Evolutionary conservation across 2,888 invertebrate genomes (phyloP), one percentile per base, ranked within the genome.

Genomic region (Penaeus monodon): DNA sequence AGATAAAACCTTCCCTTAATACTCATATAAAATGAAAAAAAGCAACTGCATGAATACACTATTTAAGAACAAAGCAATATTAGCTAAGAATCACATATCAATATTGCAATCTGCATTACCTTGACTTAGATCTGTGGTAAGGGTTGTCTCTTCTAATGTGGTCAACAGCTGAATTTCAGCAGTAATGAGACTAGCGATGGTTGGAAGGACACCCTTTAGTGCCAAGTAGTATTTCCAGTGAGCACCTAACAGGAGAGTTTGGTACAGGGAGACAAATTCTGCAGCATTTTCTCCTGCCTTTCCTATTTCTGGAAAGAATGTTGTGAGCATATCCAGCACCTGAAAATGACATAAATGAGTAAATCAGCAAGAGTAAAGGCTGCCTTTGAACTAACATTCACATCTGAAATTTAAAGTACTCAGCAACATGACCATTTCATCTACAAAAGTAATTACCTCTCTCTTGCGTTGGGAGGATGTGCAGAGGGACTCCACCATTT

Each of bases 181-280:
- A 0, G 96, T 97, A 92, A 99, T 94, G 44, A 98, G 93, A 91
- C 96, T 95, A 0, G 97, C 98, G 80, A 99, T 94, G 90, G 96
- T 95, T 14, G 95, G 94, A 82, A 98, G 94, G 0, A 98, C 96
- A 1, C 98, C 97, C 83, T 95, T 95, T 8, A 98, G 93, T 0
- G 98, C 97, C 88, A 99, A 93, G 93, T 98, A 98, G 92, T 97
- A 97, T 91, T 97, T 97, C 97, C 98, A 99, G 14, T 98, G 97
- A 2, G 95, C 94, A 96, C 38, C 95, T 95, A 7, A 65, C 65
- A 90, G 96, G 79, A 99, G 93, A 90, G 95, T 95, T 92, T 97
- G 96, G 92, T 97, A 98, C 0, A 99, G 94, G 27, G 95, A 94
- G 88, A 99, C 93, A 92, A 97, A 99, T 92, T 99, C 98, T 10